Evolutionary conservation across 2,888 invertebrate genomes (phyloP), one percentile per base, ranked within the genome.

Genomic region (Mayetiola destructor): DNA sequence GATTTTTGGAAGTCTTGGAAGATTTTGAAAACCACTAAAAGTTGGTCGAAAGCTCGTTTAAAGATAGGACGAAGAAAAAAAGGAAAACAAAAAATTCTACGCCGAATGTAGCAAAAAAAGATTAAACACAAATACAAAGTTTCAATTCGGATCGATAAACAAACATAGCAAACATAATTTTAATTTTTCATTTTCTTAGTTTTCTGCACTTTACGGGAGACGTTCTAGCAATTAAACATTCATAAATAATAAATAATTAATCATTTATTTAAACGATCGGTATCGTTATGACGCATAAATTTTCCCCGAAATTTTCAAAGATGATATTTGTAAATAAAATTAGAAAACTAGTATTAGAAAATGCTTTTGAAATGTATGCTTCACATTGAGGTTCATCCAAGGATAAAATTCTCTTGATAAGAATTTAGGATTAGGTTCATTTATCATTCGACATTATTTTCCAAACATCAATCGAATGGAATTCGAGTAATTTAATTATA

Each of bases 381-480:
- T 48, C 48, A 48, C 48, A 48, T 48, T 48, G 48, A 48, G 48
- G 48, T 27, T 27, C 23, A 27, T 48, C 48, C 48, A 48, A n/a
- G 27, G 14, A 27, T 23, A 27, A 48, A 48, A 20, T 18, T 6
- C 16, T 8, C 9, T 39, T 3, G 10, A 20, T 39, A 20, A 39
- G 3, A 39, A 3, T 5, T 16, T 39, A 32, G 32, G 12, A 32
- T 32, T 12, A 9, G 12, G 32, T 9, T 12, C 12, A 9, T 32
- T 12, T 32, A 32, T 32, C 12, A 32, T 9, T 32, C 32, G 12
- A 32, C 12, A 9, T 12, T 8, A 32, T 9, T 32, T 8, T 32
- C 12, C 6, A 32, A 9, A 32, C 6, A 12, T 32, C 12, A 32
- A 12, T 32, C 12, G 32, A 32, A 32, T 32, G 8, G 32, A n/a